Conservation (phyloP, 1,140 invertebrate genomes). For the Lordiphosa stackelbergi region DNA sequence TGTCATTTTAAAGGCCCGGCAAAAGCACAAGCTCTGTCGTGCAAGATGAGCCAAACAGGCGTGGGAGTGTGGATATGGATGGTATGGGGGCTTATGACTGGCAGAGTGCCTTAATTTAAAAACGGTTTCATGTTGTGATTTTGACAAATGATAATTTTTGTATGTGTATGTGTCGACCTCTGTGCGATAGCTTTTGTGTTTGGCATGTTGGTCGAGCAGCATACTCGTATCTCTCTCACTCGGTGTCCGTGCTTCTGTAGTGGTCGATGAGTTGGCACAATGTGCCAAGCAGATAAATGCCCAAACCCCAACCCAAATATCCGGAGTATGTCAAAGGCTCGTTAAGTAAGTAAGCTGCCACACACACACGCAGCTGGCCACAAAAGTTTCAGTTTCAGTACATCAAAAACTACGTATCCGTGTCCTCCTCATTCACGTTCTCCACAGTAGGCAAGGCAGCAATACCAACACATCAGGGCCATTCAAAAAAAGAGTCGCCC, state of each 20-base stretch:
- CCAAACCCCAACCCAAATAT: constrained; percentile 13
- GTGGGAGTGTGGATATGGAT: constrained; percentile 10
- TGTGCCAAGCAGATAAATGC: constrained; percentile 57
- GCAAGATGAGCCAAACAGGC: constrained; percentile 7
- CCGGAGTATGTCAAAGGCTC: constrained; percentile 60
- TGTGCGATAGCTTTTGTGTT: constrained; percentile 57
- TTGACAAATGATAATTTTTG: constrained; percentile 72
- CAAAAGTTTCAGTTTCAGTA: constrained; percentile 51
- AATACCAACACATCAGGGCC: constrained; percentile 28
- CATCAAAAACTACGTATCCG: constrained; percentile 44
- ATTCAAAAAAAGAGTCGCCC: constrained; percentile 14
- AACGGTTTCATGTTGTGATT: constrained; percentile 72
- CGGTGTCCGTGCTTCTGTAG: constrained; percentile 26
- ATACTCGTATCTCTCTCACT: constrained; percentile 32
- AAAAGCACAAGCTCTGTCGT: constrained; percentile 43
- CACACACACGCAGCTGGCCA: constrained; percentile 5
- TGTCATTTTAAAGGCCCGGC: constrained; percentile 47
- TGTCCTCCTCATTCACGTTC: background rate
- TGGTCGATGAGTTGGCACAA: constrained; percentile 61
- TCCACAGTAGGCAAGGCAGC: constrained; percentile 10
- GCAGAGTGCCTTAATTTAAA: constrained; percentile 70
- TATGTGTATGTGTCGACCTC: constrained; percentile 34
- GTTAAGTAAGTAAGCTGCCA: constrained; percentile 56
- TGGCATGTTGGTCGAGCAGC: constrained; percentile 47
- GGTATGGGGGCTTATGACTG: constrained; percentile 15